Conservation (phyloP, 2,888 invertebrate species). For the Apodemia duryi region DNA sequence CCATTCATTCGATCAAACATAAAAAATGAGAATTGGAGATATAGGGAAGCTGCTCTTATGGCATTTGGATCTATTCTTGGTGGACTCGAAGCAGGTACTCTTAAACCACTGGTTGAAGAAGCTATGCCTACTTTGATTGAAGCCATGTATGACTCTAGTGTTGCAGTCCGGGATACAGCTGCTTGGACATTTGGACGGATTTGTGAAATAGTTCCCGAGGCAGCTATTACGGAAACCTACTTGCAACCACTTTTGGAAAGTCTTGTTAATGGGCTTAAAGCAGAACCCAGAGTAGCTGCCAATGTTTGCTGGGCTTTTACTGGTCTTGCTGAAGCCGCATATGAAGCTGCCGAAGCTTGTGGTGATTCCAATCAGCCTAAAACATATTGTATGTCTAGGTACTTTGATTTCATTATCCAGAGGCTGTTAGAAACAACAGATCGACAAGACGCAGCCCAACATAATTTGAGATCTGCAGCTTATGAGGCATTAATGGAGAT, state of each 20-base stretch:
- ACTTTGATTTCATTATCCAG: slow-evolving; percentile 95
- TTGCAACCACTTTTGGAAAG: slow-evolving; percentile 89
- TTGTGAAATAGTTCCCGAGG: slow-evolving; percentile 97
- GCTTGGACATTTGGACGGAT: slow-evolving; percentile 99
- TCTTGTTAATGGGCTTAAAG: slow-evolving; percentile 90
- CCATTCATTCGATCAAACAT: slow-evolving; percentile 98
- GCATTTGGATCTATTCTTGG: slow-evolving; percentile 97
- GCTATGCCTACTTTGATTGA: slow-evolving; percentile 98
- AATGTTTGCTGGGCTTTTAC: slow-evolving; percentile 99
- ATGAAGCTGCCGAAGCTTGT: slow-evolving; percentile 87
- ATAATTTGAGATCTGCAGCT: slow-evolving; percentile 96
- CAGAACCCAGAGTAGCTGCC: slow-evolving; percentile 97
- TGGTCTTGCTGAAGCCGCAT: slow-evolving; percentile 97
- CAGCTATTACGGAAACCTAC: slow-evolving; percentile 92
- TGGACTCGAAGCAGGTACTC: slow-evolving; percentile 90
- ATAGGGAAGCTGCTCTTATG: slow-evolving; percentile 98
- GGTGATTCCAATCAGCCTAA: slow-evolving; percentile 86
- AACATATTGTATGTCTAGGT: slow-evolving; percentile 95
- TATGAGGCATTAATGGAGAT: slow-evolving; percentile 99
- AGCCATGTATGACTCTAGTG: slow-evolving; percentile 95
- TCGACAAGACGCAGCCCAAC: slow-evolving; percentile 94
- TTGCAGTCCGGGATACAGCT: slow-evolving; percentile 96
- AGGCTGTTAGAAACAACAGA: slow-evolving; percentile 96
- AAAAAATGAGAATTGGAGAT: slow-evolving; percentile 94
- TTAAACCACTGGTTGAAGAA: slow-evolving; percentile 96